Base-by-base conservation (phyloP, 64 coral and sea anemone genomes). In the Hydrozoanthus tunicans region DNA sequence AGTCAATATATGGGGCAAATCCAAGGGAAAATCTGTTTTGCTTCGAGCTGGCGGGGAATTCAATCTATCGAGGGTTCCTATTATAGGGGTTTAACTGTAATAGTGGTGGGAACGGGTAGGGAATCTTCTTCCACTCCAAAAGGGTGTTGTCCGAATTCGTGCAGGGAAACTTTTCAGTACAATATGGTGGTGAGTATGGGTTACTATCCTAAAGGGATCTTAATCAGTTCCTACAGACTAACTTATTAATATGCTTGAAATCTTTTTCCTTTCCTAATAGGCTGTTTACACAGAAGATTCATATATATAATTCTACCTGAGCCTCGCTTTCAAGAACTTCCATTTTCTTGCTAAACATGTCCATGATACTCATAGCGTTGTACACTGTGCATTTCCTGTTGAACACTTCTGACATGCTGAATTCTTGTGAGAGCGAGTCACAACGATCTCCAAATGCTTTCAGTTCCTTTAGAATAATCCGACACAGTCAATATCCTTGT, bases 381-480 rank as follows among this genome's bases (percentile, higher is more conserved):
- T 99, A 99, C 57, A 99, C 95, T 23, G 92, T 85, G 82, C 97
- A 99, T 15, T 89, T 99, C 54, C 97, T 79, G 15, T 91, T 89
- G 85, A 99, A 99, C 4, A 94, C 97, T 74, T 99, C 97, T 14
- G 97, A 95, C 67, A 91, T 64, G 26, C 67, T 78, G 90, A 99
- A 99, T 51, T 99, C 94, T 15, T 94, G 94, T 8, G 92, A 80
- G 53, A 99, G 94, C 85, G 92, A 58, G 53, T 93, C 97, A 79
- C 97, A 99, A 17, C 97, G 93, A 83, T 94, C 90, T 77, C 97
- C 97, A 81, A 99, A 99, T 25, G 89, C 97, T 88, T 96, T 95
- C 12, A 99, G 90, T 62, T 99, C 92, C 97, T 98, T 56, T 14
- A 62, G 11, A 90, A 60, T 12, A 73, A 77, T 74, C 24, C 51